Evolutionary conservation across 2,888 invertebrate genomes (phyloP).

Genomic region (Zhuqinia jingwanae): DNA sequence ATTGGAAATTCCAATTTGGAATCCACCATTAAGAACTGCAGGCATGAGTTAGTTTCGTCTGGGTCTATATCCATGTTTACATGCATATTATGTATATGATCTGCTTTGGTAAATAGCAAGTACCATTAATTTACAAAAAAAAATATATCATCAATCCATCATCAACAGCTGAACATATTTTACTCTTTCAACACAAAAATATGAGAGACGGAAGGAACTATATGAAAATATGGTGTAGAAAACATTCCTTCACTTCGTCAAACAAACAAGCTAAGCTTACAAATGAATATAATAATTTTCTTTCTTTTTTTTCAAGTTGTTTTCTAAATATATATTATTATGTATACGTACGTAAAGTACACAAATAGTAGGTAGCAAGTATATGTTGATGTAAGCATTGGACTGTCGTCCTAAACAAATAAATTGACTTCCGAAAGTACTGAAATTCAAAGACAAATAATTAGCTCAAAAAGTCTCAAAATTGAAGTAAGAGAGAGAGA

Average conservation of each 20-base stretch:
- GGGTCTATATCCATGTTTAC: too few species aligned
- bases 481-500: background rate
- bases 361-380: background rate
- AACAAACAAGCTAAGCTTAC: constrained; percentile 40
- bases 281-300: background rate
- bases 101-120: background rate
- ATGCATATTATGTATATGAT: too few species aligned
- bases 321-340: background rate
- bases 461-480: constrained; percentile 4
- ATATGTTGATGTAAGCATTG: constrained; percentile 13
- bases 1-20: too few species aligned
- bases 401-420: constrained; percentile 65
- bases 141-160: constrained; percentile 40
- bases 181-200: constrained; percentile 26
- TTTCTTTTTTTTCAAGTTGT: background rate
- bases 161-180: constrained; percentile 34
- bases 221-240: background rate
- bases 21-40: too few species aligned
- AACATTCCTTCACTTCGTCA: constrained; percentile 20
- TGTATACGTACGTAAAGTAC: background rate
- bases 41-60: too few species aligned
- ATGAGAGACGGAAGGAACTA: background rate
- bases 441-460: constrained; percentile 47
- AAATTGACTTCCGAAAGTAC: constrained; percentile 47
- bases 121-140: background rate